Percentiles rank a stretch among this genome's conserved stretches.
Conservation (phyloP, 2,888 invertebrate genomes). For the Melikaiella ostensackeni region DNA sequence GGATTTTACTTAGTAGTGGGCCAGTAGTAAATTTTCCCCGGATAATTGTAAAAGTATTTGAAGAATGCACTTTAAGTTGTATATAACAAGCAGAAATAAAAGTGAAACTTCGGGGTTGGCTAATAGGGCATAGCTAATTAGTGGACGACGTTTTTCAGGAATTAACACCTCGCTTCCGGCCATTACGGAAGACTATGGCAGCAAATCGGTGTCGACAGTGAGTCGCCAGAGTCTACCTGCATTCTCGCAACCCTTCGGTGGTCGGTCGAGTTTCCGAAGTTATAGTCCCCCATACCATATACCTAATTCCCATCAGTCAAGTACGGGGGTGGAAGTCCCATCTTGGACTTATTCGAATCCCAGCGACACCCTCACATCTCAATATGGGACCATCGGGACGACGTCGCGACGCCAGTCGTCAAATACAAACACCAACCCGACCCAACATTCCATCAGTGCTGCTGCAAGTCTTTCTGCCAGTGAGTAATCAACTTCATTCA, state of each 20-base stretch:
- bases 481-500: constrained; percentile 78
- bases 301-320: constrained; percentile 60
- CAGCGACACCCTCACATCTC: constrained; percentile 55
- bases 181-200: constrained; percentile 70
- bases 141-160: constrained; percentile 51
- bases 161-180: constrained; percentile 58
- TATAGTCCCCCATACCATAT: constrained; percentile 67
- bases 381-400: constrained; percentile 56
- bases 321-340: constrained; percentile 42
- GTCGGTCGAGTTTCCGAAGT: constrained; percentile 64
- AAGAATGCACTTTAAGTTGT: background rate
- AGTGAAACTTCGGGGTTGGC: constrained; percentile 24
- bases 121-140: constrained; percentile 33
- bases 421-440: constrained; percentile 54
- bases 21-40: no score
- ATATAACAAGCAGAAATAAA: background rate
- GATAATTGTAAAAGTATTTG: background rate
- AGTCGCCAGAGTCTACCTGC: constrained; percentile 79
- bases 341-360: constrained; percentile 62
- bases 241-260: constrained; percentile 80
- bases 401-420: constrained; percentile 57
- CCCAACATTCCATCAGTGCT: constrained; percentile 80
- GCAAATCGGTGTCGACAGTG: constrained; percentile 69
- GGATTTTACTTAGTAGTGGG: no score
- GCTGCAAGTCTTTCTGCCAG: constrained; percentile 86